Conservation (phyloP, 2,797 vertebrate species). For the Clarias pachynema region DNA sequence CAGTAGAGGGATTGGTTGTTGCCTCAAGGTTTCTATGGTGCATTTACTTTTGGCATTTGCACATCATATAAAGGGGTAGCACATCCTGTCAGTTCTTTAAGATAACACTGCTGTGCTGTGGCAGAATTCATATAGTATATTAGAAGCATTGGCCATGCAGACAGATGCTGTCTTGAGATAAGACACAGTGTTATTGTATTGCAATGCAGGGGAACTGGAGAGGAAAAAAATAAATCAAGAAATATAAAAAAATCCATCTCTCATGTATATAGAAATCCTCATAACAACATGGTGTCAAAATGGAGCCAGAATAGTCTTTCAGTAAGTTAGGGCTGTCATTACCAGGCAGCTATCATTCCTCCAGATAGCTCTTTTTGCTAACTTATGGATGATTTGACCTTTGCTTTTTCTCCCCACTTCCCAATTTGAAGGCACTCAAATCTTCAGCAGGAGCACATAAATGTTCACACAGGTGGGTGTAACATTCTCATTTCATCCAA, state of each 20-base stretch:
- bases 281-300: constrained; percentile 31
- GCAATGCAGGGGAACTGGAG: neutral
- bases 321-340: constrained; percentile 39
- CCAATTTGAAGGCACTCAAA: constrained; percentile 34
- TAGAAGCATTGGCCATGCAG: constrained; percentile 19
- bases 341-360: constrained; percentile 16
- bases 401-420: constrained; percentile 31
- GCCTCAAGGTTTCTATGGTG: constrained; percentile 12
- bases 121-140: neutral
- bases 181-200: constrained; percentile 4
- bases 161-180: constrained; percentile 28
- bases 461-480: constrained; percentile 40
- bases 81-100: neutral
- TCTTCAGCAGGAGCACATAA: constrained; percentile 41
- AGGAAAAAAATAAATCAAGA: constrained; percentile 28
- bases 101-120: neutral
- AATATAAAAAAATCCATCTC: constrained; percentile 42
- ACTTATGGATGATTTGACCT: constrained; percentile 57
- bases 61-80: neutral
- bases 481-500: constrained; percentile 47
- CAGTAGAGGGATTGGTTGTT: neutral
- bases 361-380: constrained; percentile 27
- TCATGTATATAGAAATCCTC: constrained; percentile 36
- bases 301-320: constrained; percentile 28
- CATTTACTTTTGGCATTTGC: neutral